These are phyloP conservation scores for Amphiduros pacificus DNA, from an alignment of 2,888 invertebrate genomes.

Conservation along the genomic window DNA sequence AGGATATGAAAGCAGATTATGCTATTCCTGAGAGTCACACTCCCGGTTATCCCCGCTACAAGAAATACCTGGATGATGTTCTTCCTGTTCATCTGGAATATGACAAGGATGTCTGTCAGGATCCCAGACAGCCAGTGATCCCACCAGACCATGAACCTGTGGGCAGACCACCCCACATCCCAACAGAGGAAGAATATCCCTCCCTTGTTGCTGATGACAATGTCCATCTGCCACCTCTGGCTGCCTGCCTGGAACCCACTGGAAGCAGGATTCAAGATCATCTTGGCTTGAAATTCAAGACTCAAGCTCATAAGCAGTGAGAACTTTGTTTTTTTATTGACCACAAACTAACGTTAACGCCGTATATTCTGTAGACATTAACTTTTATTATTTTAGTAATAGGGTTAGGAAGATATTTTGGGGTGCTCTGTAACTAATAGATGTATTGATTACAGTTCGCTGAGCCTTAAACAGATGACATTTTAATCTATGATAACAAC, in stretches of 20 bases:
- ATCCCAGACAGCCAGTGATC: no score
- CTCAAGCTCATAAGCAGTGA: constrained; percentile 2
- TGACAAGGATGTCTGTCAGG: no score
- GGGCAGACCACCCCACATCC: no score
- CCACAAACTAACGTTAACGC: neutral
- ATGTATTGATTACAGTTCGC: no score
- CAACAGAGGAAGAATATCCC: neutral
- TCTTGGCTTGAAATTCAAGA: constrained; percentile 6
- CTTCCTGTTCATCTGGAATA: no score
- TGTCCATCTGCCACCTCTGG: neutral
- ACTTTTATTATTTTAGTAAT: neutral
- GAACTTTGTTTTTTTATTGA: neutral
- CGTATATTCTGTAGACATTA: neutral
- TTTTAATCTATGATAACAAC: no score
- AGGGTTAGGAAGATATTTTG: no score
- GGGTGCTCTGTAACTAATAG: no score
- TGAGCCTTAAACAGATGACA: no score
- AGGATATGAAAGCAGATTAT: neutral
- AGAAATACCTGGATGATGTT: neutral
- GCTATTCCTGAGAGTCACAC: neutral
- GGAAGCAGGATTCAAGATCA: no score
- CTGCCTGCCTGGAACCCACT: neutral
- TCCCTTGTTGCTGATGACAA: neutral
- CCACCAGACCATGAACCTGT: no score
- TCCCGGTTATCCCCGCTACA: neutral